These are phyloP conservation scores for Tricholauxania praeusta DNA, from an alignment of 2,888 invertebrate genomes.

Conservation along the genomic window DNA sequence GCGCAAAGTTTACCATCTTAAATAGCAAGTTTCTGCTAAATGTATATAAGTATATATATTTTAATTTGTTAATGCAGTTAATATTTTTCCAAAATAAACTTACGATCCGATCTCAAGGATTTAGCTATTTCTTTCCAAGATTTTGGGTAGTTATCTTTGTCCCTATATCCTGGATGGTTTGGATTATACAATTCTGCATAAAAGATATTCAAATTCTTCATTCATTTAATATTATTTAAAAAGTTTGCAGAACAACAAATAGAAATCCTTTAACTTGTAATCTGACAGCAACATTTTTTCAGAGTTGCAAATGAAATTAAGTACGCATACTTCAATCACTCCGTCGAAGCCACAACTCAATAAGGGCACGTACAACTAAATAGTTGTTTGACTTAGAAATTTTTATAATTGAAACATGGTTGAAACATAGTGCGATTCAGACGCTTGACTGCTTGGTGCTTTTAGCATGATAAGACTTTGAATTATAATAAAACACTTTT, in stretches of 20 bases:
- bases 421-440: too few relatives aligned
- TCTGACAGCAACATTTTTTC: background rate
- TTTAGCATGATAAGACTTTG: too few relatives aligned
- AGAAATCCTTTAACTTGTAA: background rate
- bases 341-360: too few relatives aligned
- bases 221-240: slow-evolving; percentile 14
- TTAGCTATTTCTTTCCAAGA: slow-evolving; percentile 19
- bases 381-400: too few relatives aligned
- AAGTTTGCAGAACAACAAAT: background rate
- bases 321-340: too few relatives aligned
- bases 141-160: background rate
- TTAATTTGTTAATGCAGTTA: background rate
- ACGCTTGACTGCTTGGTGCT: too few relatives aligned
- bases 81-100: background rate
- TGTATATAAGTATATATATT: background rate
- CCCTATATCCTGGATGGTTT: slow-evolving; percentile 3
- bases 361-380: too few relatives aligned
- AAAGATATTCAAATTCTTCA: slow-evolving; percentile 7
- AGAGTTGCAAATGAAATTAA: too few relatives aligned
- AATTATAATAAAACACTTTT: too few relatives aligned
- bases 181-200: slow-evolving; percentile 16
- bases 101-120: slow-evolving; percentile 8
- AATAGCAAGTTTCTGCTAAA: background rate
- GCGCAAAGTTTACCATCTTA: slow-evolving; percentile 14
- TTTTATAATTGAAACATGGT: too few relatives aligned